These are phyloP conservation scores for Chymomyza amoena DNA, from an alignment of 2,888 invertebrate genomes.

Conservation along the genomic window DNA sequence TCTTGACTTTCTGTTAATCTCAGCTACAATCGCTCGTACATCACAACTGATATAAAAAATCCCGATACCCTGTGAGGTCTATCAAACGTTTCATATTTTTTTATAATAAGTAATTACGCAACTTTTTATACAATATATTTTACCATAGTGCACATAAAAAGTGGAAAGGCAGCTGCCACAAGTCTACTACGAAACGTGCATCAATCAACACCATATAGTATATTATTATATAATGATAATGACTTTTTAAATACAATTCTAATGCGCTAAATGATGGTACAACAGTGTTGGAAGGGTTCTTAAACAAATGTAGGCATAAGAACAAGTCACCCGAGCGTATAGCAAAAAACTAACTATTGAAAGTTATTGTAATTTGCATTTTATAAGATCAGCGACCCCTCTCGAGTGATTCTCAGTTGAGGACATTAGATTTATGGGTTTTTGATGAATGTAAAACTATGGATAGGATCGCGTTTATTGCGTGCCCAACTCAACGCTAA, in stretches of 20 bases:
- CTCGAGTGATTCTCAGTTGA: slow-evolving; percentile 16
- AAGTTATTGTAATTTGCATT: slow-evolving; percentile 65
- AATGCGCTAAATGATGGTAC: slow-evolving; percentile 61
- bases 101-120: background rate
- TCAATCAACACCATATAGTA: slow-evolving; percentile 8
- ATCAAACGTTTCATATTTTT: background rate
- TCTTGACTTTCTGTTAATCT: background rate
- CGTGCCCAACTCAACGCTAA: slow-evolving; percentile 26
- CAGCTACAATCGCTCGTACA: background rate
- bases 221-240: slow-evolving; percentile 46
- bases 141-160: background rate
- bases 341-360: slow-evolving; percentile 52
- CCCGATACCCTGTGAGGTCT: background rate
- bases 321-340: background rate
- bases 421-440: slow-evolving; percentile 70
- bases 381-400: slow-evolving; percentile 41
- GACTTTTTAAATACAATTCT: slow-evolving; percentile 69
- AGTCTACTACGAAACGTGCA: background rate
- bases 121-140: background rate
- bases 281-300: slow-evolving; percentile 10
- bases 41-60: background rate
- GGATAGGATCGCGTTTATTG: slow-evolving; percentile 33
- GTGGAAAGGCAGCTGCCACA: background rate
- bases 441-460: slow-evolving; percentile 70
- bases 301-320: slow-evolving; percentile 9